Base-by-base conservation (phyloP, 2,888 invertebrate genomes). In the Heteromurus nitidus region DNA sequence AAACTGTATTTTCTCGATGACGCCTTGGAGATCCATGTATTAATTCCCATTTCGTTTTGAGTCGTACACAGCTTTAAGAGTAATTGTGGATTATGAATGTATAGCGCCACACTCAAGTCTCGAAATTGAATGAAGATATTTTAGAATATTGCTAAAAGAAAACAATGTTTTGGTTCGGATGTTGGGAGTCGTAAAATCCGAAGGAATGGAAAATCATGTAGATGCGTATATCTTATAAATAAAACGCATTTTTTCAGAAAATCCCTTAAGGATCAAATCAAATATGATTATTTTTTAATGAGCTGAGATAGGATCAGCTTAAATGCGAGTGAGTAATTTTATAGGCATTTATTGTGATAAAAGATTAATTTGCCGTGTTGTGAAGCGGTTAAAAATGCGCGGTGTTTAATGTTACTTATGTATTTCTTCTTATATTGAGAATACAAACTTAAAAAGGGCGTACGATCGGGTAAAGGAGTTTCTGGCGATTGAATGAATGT, bases 271-370 rank as follows among this genome's bases (percentile, higher is more conserved):
- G 16, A 44, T 16, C 9, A 55, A 26, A 55, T 9, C 13, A 26
- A 55, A 24, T 9, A 24, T 26, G 55, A 55, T 55, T 26, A 24
- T 50, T 55, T 55, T 55, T 24, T 55, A 55, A 55, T 55, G 55
- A 55, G 55, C 9, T 55, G 55, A 55, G 55, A 55, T 55, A 55
- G 11, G 26, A 55, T 55, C 55, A 55, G 11, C n/a, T 55, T 55
- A 55, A 55, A 55, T 13, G 55, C 55, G n/a, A 24, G 55, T 55
- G 55, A 55, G 26, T 55, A 26, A 26, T 55, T 55, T 55, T 13
- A 16, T 13, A 53, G 22, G 22, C 3, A 7, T 22, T 53, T 7
- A 16, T 53, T 22, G 50, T 13, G 24, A 55, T 55, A 55, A 26
- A 26, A 24, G 26, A 55, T 24, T 55, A 55, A n/a, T n/a, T n/a